Evolutionary conservation across 2,113 vertebrate genomes (phyloP).

Genomic region (Cercopithecus mona): DNA sequence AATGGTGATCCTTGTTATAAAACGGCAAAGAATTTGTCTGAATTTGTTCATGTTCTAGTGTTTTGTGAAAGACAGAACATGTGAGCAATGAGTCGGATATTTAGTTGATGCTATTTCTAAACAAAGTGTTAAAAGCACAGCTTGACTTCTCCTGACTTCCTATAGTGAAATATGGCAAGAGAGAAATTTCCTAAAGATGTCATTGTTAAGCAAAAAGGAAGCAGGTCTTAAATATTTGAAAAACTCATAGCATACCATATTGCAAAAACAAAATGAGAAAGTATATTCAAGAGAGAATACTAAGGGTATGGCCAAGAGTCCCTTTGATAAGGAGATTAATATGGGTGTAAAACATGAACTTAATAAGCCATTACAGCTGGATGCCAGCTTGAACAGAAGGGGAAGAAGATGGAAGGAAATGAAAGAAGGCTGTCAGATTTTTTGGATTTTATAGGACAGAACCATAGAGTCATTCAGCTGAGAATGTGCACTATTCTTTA

Average conservation of each 20-base stretch:
- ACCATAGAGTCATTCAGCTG: neutral
- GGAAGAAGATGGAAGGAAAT: neutral
- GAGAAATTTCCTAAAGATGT: neutral
- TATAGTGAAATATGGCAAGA: neutral
- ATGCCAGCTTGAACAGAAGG: neutral
- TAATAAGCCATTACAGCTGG: neutral
- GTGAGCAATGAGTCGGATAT: neutral
- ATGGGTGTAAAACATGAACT: neutral
- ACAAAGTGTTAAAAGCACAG: neutral
- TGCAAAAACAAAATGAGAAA: neutral
- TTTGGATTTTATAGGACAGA: neutral
- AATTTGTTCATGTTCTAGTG: neutral
- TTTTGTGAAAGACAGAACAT: neutral
- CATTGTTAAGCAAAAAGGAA: conserved; percentile 1
- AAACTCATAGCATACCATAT: neutral
- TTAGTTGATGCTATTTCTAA: neutral
- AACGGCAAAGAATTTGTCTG: neutral
- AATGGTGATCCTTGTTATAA: neutral
- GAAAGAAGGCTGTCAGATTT: neutral
- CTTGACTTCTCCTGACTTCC: neutral
- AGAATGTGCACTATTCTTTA: neutral
- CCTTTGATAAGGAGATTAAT: neutral
- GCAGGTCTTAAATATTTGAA: neutral
- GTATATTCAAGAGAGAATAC: neutral
- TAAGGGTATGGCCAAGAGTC: neutral